Conservation (phyloP, 2,113 vertebrate species). For the Hirundichthys speculiger region DNA sequence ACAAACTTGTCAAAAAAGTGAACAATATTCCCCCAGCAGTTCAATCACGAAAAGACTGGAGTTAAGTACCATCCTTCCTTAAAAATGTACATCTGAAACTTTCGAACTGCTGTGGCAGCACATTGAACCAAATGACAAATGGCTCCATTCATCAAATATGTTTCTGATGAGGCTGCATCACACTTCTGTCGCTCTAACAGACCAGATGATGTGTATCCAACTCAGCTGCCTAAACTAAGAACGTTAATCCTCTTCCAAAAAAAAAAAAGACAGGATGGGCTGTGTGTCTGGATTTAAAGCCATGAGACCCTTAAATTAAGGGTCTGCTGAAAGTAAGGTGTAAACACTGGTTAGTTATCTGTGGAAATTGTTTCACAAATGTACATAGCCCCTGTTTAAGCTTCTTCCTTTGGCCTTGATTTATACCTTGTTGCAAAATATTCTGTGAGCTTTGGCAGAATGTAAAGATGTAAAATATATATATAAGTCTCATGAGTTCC, state of each 20-base stretch:
- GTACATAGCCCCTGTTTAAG: not conserved
- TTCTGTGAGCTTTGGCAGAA: conserved; percentile 60
- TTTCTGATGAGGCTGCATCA: too few species aligned
- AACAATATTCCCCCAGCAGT: too few species aligned
- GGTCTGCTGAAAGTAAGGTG: conserved; percentile 3
- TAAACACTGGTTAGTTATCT: conserved; percentile 31
- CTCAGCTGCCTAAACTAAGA: not conserved
- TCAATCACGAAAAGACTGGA: too few species aligned
- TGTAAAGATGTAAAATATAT: conserved; percentile 53
- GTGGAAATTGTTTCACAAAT: conserved; percentile 10
- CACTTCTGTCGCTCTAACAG: conserved; percentile 3
- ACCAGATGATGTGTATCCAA: not conserved
- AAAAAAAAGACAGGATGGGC: too few species aligned
- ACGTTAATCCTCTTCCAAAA: too few species aligned
- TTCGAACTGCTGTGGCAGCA: not conserved
- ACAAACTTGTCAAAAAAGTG: too few species aligned
- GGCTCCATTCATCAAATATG: conserved; percentile 17
- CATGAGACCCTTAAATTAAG: too few species aligned
- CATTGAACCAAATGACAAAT: conserved; percentile 8
- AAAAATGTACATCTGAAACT: conserved; percentile 12
- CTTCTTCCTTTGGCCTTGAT: conserved; percentile 38
- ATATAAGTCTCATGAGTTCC: conserved; percentile 31
- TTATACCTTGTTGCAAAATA: conserved; percentile 26
- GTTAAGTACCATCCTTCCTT: not conserved
- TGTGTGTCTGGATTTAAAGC: not conserved